Evolutionary conservation across 2,113 vertebrate genomes (phyloP).

Genomic region (Lates calcarifer): DNA sequence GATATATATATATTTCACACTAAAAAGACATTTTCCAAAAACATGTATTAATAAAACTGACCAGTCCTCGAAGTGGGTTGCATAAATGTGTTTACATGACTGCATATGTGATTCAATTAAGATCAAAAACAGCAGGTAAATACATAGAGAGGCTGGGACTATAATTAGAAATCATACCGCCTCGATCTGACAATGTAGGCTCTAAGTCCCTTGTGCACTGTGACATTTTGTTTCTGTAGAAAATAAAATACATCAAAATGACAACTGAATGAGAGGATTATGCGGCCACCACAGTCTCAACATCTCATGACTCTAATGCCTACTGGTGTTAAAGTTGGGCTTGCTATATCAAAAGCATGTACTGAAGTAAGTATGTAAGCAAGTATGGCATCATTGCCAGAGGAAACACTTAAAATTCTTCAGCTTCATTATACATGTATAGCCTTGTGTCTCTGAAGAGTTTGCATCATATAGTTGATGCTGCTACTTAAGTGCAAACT

Average conservation of each 20-base stretch:
- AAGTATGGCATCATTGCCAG: neutral
- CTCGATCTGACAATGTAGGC: neutral
- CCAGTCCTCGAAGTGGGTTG: neutral
- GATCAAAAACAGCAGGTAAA: constrained; percentile 6
- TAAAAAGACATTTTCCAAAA: neutral
- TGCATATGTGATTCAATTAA: neutral
- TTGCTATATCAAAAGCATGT: neutral
- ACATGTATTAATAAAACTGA: neutral
- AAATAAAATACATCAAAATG: constrained; percentile 17
- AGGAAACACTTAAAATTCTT: constrained; percentile 20
- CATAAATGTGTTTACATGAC: neutral
- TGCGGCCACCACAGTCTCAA: neutral
- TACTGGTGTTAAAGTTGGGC: neutral
- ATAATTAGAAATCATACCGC: constrained; percentile 4
- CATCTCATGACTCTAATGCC: neutral
- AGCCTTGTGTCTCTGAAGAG: neutral
- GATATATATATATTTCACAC: neutral
- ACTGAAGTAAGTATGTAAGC: constrained; percentile 20
- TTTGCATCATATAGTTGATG: constrained; percentile 1
- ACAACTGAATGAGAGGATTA: constrained; percentile 31
- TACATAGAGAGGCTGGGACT: neutral
- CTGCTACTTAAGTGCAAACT: constrained; percentile 17
- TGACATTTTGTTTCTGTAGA: constrained; percentile 10
- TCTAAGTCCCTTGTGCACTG: constrained; percentile 9
- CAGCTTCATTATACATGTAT: constrained; percentile 3